phyloP scores from a whole-genome alignment of 2,797 vertebrate species.

The Merluccius polli region DNA sequence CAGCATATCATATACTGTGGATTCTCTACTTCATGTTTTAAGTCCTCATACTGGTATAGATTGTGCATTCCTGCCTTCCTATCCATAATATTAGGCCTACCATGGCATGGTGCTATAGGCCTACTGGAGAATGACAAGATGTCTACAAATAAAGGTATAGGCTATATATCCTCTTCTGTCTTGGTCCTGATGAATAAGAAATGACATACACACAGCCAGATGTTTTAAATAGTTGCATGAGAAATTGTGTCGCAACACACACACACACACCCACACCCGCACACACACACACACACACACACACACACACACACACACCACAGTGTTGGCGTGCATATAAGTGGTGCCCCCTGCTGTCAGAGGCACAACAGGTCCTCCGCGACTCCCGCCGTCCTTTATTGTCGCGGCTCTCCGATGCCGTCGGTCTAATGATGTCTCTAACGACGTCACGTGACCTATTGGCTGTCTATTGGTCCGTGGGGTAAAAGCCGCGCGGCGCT shows the following conservation, averaged over 20 bases:
- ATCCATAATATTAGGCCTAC: background rate
- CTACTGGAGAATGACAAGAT: background rate
- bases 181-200: background rate
- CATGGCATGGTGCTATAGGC: background rate
- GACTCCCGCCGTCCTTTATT: background rate
- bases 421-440: conserved; percentile 22
- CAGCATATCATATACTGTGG: background rate
- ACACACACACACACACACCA: too few species aligned
- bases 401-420: background rate
- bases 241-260: background rate
- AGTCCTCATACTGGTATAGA: background rate
- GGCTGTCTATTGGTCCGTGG: conserved; percentile 1
- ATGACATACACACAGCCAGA: background rate
- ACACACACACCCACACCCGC: background rate
- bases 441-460: conserved; percentile 25
- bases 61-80: background rate
- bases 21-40: background rate
- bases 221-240: conserved; percentile 2
- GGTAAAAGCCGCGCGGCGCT: conserved; percentile 10
- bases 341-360: conserved; percentile 70
- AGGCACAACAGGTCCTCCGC: conserved; percentile 18
- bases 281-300: background rate
- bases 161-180: background rate
- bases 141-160: background rate
- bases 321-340: conserved; percentile 33